phyloP scores from a whole-genome alignment of 64 coral and sea anemone species.

The Pachyseris speciosa region DNA sequence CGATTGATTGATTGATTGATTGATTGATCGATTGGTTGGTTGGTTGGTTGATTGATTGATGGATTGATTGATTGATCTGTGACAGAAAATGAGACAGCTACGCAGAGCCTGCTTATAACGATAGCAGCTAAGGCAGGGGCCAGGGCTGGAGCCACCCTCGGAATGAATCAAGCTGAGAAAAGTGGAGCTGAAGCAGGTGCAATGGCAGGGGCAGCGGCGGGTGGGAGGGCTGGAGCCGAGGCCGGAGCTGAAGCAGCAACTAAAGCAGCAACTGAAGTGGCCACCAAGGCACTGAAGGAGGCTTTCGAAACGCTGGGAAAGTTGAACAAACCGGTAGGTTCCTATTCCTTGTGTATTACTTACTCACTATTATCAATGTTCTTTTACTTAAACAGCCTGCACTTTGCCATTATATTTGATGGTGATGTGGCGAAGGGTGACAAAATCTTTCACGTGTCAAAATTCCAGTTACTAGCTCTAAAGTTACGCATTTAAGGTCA shows the following conservation, averaged over 20 bases:
- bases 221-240: constrained; percentile 32
- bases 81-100: neutral
- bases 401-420: too few relatives aligned
- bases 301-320: constrained; percentile 1
- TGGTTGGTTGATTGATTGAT: too few relatives aligned
- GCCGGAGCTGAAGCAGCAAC: constrained; percentile 55
- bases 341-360: neutral
- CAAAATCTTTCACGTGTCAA: too few relatives aligned
- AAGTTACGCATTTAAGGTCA: too few relatives aligned
- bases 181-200: constrained; percentile 61
- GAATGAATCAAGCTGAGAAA: constrained; percentile 30
- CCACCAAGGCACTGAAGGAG: constrained; percentile 46
- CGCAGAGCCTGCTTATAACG: neutral
- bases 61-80: neutral
- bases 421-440: too few relatives aligned
- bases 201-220: constrained; percentile 54
- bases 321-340: constrained; percentile 8
- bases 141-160: constrained; percentile 53
- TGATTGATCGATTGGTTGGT: too few relatives aligned
- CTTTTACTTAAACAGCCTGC: too few relatives aligned
- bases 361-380: too few relatives aligned
- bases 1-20: too few relatives aligned
- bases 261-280: constrained; percentile 59
- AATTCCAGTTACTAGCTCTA: too few relatives aligned
- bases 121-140: constrained; percentile 73